Base-by-base conservation (phyloP, 2,113 vertebrate species). In the Carassius carassius region DNA sequence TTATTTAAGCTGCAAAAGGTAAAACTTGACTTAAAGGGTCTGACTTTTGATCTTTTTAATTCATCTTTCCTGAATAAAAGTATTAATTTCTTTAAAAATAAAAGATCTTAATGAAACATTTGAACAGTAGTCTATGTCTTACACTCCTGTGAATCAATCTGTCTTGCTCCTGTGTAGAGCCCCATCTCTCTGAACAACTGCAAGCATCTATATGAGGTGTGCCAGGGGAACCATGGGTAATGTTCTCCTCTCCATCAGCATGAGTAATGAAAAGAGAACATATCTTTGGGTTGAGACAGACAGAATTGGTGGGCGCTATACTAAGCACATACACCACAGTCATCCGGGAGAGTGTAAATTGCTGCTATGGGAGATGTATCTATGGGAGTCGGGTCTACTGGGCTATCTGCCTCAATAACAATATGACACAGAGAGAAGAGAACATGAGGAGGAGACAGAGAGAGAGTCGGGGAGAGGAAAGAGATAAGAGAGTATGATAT, bases 311-410 rank as follows among this genome's bases (percentile, higher is more conserved):
- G 56, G 85, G 56, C 79, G 75, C 62, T 76, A 78, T 79, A 74
- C 9, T 29, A 76, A 84, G 73, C 72, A 72, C 65, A 69, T 77
- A 58, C 51, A 41, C 54, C 29, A 7, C 21, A 67, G 74, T 70
- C 74, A 79, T 76, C 35, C 69, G 47, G 60, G 85, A 35, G 76
- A n/a, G 81, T 81, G 85, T 82, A 90, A 88, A 90, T 82, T 88
- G 89, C 76, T 63, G 63, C 85, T 60, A 44, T 82, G 63, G 85
- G 85, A 88, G 74, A 81, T 83, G 85, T 67, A 69, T 58, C 81
- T 81, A 76, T 16, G 23, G 63, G 17, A 88, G 84, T 78, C 82
- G 74, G 74, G 78, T 58, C 14, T 56, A 75, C 81, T 83, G 56
- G 78, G 56, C 62, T 80, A 62, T 85, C 81, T 81, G 83, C 25